Conservation (phyloP, 2,113 vertebrate species). For the Lichenostomus cassidix region DNA sequence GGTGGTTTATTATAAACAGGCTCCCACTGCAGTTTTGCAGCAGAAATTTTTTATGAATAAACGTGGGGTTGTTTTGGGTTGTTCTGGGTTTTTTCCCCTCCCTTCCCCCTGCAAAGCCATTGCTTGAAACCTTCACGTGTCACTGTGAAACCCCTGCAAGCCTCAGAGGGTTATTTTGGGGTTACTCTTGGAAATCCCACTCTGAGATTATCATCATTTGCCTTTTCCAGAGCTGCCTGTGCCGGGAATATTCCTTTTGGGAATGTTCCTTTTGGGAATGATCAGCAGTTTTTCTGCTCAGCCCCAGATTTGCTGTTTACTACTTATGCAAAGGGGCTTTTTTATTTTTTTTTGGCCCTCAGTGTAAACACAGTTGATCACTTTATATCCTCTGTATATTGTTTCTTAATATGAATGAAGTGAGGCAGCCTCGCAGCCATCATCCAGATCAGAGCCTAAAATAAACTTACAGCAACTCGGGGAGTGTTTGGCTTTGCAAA, state of each 20-base stretch:
- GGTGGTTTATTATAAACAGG: slow-evolving; percentile 12
- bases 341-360: not conserved
- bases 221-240: not conserved
- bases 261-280: not conserved
- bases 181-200: not conserved
- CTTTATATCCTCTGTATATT: slow-evolving; percentile 67
- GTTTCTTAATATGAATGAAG: slow-evolving; percentile 64
- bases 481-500: slow-evolving; percentile 54
- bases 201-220: not conserved
- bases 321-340: not conserved
- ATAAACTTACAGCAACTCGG: slow-evolving; percentile 27
- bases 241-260: not conserved
- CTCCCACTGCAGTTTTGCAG: not conserved
- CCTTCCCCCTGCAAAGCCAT: not conserved
- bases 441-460: slow-evolving; percentile 23
- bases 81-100: not conserved
- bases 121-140: not conserved
- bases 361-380: slow-evolving; percentile 59
- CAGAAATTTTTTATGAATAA: slow-evolving; percentile 51
- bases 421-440: slow-evolving; percentile 42
- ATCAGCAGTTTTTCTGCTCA: not conserved
- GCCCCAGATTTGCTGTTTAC: not conserved
- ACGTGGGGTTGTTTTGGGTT: not conserved
- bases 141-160: not conserved
- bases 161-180: not conserved